Percentiles rank a stretch among this genome's conserved stretches.
Conservation (phyloP, 1,140 invertebrate genomes). For the Coptotermes formosanus region DNA sequence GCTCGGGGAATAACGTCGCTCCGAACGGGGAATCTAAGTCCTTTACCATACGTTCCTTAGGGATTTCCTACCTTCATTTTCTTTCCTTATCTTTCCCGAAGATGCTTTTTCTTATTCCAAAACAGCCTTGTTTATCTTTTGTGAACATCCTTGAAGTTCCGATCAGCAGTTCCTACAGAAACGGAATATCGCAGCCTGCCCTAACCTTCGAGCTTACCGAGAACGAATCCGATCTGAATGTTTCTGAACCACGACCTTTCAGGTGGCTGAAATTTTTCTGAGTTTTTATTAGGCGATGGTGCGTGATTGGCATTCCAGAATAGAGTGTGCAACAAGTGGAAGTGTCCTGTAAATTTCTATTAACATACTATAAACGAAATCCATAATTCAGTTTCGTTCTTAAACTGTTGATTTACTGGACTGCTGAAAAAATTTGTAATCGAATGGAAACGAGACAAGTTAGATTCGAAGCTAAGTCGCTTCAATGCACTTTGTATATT, state of each 20-base stretch:
- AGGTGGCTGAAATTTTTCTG: neutral
- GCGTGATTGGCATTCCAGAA: no score
- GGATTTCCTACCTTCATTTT: neutral
- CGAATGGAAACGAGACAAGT: no score
- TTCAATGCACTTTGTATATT: no score
- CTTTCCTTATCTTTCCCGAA: neutral
- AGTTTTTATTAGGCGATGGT: no score
- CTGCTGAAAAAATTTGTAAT: no score
- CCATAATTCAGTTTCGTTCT: no score
- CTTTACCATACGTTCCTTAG: neutral
- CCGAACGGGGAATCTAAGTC: neutral
- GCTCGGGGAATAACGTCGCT: neutral
- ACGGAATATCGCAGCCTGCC: neutral
- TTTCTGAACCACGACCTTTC: neutral
- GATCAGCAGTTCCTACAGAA: neutral
- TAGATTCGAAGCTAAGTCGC: no score
- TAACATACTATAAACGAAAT: no score
- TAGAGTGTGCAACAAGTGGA: no score
- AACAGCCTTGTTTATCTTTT: neutral
- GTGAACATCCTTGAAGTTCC: neutral
- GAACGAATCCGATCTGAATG: neutral
- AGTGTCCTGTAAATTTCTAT: no score
- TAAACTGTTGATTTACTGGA: no score
- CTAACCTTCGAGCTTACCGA: neutral
- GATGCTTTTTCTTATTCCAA: neutral